Conservation (phyloP, 92 coral and sea anemone species). For the Ricordea florida region DNA sequence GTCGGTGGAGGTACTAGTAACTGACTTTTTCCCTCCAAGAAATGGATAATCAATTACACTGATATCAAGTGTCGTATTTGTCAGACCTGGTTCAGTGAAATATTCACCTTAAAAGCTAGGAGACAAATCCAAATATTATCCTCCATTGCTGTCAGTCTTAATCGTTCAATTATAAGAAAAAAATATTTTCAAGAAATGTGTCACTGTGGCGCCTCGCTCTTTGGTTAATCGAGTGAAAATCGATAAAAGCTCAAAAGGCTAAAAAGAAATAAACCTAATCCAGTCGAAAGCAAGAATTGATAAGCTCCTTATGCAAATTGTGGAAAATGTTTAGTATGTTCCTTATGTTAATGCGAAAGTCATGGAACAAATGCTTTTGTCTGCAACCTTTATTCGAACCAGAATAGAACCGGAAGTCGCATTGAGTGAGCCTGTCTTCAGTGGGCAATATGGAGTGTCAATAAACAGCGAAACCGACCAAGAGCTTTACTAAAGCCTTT, state of each 20-base stretch:
- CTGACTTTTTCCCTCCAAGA: conserved; percentile 10
- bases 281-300: conserved; percentile 41
- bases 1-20: too few species aligned
- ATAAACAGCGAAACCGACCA: conserved; percentile 44
- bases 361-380: conserved; percentile 71
- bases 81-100: neutral
- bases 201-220: too few species aligned
- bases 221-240: neutral
- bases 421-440: conserved; percentile 69
- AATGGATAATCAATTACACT: conserved; percentile 25
- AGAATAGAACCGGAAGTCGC: conserved; percentile 89
- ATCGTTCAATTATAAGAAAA: neutral
- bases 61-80: conserved; percentile 8
- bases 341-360: conserved; percentile 76
- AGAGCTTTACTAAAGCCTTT: too few species aligned
- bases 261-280: too few species aligned
- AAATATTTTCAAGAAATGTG: neutral
- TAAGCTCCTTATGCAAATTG: conserved; percentile 48
- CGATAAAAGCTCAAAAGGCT: neutral
- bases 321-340: conserved; percentile 58
- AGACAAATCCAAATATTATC: conserved; percentile 4
- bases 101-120: neutral
- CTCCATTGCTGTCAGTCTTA: conserved; percentile 12
- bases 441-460: conserved; percentile 61
- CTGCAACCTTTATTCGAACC: conserved; percentile 70